Evolutionary conservation across 2,113 vertebrate species (phyloP).

Genomic region (Macaca mulatta): DNA sequence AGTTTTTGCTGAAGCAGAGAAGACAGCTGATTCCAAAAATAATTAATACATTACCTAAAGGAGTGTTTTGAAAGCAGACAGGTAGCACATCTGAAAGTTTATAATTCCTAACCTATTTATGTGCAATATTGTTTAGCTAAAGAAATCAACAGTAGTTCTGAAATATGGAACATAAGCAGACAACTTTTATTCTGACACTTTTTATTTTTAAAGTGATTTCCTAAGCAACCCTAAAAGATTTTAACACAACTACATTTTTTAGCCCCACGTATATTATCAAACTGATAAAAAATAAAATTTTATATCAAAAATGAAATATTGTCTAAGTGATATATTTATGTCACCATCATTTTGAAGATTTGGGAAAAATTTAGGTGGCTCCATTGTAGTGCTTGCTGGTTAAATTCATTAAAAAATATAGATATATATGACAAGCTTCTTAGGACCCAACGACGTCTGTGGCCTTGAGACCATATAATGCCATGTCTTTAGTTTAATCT

Average conservation of each 20-base stretch:
- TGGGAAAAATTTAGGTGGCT: not conserved
- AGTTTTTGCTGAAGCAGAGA: not conserved
- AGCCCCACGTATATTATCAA: not conserved
- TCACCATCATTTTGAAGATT: not conserved
- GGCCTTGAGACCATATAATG: not conserved
- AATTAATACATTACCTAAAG: not conserved
- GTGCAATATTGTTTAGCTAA: not conserved
- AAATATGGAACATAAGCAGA: not conserved
- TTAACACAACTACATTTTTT: not conserved
- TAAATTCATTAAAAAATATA: not conserved
- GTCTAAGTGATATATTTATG: not conserved
- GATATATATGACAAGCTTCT: not conserved
- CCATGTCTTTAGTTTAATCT: not conserved
- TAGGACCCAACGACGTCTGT: not conserved
- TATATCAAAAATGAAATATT: not conserved
- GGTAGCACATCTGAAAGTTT: not conserved
- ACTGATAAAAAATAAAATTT: not conserved
- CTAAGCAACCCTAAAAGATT: not conserved
- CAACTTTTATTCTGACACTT: not conserved
- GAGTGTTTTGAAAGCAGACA: not conserved
- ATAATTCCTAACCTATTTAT: not conserved
- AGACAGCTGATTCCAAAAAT: constrained; percentile 4
- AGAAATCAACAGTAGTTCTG: constrained; percentile 25
- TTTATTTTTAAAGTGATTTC: not conserved
- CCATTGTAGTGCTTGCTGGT: not conserved